Percentiles rank a stretch among this genome's conserved stretches.
phyloP scores from a whole-genome alignment of 2,888 invertebrate genomes.

The Acheta domesticus region DNA sequence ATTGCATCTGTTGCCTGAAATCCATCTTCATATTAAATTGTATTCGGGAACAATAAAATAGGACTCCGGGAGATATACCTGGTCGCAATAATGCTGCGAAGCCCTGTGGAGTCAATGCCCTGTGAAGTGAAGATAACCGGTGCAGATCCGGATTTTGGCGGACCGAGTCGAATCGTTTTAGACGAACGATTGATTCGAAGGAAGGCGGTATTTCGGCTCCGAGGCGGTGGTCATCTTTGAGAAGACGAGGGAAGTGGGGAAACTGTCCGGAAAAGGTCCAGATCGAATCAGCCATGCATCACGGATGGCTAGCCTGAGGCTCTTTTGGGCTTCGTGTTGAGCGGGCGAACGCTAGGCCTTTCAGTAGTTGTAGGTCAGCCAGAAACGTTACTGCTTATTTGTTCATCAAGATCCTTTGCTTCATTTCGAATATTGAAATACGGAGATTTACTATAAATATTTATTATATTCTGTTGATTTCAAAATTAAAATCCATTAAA shows the following conservation, averaged over 20 bases:
- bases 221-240: background rate
- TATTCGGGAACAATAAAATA: background rate
- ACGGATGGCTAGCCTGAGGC: background rate
- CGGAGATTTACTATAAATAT: too few species aligned
- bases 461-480: too few species aligned
- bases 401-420: too few species aligned
- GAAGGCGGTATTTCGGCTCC: background rate
- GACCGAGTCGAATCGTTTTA: background rate
- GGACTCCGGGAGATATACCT: background rate
- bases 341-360: too few species aligned
- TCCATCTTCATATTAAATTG: background rate
- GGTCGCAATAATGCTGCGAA: background rate
- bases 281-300: constrained; percentile 4
- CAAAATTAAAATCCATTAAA: too few species aligned
- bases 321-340: too few species aligned
- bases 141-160: background rate
- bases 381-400: too few species aligned
- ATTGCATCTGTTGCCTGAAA: background rate
- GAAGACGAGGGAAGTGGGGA: background rate
- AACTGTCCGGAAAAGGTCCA: background rate
- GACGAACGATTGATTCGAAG: background rate
- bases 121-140: constrained; percentile 1
- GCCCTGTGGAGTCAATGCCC: background rate
- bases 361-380: too few species aligned
- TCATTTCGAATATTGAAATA: too few species aligned